A percentile compares a stretch with the other conserved stretches of the same genome.
phyloP scores from a whole-genome alignment of 2,113 vertebrate genomes.

The Heliornis fulica region DNA sequence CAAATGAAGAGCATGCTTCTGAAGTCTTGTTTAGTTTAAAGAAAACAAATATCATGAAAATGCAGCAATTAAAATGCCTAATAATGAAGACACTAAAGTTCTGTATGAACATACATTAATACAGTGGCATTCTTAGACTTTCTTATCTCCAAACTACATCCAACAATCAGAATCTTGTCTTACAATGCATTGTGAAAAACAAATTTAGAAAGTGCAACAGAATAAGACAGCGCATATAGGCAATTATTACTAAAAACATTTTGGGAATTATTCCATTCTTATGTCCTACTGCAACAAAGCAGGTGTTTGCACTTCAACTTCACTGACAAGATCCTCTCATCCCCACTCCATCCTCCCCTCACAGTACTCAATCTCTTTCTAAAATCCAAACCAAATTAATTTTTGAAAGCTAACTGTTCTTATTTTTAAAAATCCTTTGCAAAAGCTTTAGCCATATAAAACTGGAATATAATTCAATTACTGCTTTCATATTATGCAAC shows the following conservation, averaged over 20 bases:
- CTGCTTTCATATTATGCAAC: neutral
- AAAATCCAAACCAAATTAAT: neutral
- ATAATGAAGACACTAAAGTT: neutral
- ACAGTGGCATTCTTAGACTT: neutral
- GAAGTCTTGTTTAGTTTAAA: neutral
- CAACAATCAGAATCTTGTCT: neutral
- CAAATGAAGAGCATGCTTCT: neutral
- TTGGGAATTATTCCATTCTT: neutral
- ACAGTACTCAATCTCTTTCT: neutral
- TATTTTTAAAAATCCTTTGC: neutral
- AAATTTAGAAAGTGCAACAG: neutral
- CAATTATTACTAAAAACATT: neutral
- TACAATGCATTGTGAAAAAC: neutral
- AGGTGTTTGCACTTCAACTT: neutral
- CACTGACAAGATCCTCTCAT: neutral
- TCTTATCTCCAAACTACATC: neutral
- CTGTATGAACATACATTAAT: neutral
- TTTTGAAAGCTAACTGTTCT: neutral
- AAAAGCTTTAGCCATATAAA: neutral
- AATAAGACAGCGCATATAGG: neutral
- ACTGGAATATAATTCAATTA: neutral
- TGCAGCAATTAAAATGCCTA: neutral
- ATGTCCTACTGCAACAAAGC: neutral
- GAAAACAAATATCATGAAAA: neutral
- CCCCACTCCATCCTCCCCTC: neutral